phyloP scores from a whole-genome alignment of 2,888 invertebrate species.

The Drosophila pseudotalamancana region DNA sequence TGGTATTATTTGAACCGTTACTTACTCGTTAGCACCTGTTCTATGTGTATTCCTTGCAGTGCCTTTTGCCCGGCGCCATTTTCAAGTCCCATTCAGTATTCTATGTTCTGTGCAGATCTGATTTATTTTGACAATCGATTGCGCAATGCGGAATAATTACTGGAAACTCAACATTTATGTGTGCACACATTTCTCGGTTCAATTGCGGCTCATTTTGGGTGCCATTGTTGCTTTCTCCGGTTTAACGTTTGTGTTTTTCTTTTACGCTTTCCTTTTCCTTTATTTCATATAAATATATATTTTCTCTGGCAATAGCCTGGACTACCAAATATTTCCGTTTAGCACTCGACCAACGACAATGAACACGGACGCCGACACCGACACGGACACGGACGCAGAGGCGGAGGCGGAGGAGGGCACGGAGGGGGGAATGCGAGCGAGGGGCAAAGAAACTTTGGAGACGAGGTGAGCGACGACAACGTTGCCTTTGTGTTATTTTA shows the following conservation, averaged over 20 bases:
- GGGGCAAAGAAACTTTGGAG: no score
- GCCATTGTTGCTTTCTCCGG: slow-evolving; percentile 44
- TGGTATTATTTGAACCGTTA: no score
- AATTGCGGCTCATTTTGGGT: slow-evolving; percentile 47
- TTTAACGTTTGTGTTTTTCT: slow-evolving; percentile 7
- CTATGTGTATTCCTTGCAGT: slow-evolving; percentile 36
- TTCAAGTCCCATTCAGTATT: slow-evolving; percentile 28
- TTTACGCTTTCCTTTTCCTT: slow-evolving; percentile 10
- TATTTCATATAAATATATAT: slow-evolving; percentile 20
- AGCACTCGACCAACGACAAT: slow-evolving; percentile 54
- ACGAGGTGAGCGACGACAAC: slow-evolving; percentile 25
- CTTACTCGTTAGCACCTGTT: slow-evolving; percentile 43
- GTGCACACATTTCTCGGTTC: slow-evolving; percentile 56
- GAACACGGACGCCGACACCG: slow-evolving; percentile 19
- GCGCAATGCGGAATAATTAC: slow-evolving; percentile 75
- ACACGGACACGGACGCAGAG: slow-evolving; percentile 6
- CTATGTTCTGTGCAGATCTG: slow-evolving; percentile 21
- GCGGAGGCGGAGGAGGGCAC: background rate
- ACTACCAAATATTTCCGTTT: slow-evolving; percentile 77
- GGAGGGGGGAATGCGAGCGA: background rate
- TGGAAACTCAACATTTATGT: slow-evolving; percentile 49
- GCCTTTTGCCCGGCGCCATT: slow-evolving; percentile 33
- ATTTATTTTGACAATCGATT: slow-evolving; percentile 67
- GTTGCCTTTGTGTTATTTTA: slow-evolving; percentile 63
- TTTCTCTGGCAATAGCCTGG: slow-evolving; percentile 59